Evolutionary conservation across 2,797 vertebrate genomes (phyloP).

Genomic region (Parauchenoglanis punctatus): DNA sequence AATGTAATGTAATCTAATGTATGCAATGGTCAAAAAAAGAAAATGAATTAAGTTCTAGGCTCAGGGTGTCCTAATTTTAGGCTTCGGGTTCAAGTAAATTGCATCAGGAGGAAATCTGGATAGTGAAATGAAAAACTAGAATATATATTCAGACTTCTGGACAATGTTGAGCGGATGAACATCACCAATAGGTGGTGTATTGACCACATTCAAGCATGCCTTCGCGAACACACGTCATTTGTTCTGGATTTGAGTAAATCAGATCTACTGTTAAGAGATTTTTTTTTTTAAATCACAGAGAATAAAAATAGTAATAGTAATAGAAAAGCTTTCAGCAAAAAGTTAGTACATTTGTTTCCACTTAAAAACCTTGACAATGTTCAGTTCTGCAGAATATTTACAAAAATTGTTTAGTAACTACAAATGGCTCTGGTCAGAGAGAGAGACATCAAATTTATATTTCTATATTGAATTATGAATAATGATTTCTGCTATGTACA

Average conservation of each 20-base stretch:
- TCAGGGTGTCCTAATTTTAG: background rate
- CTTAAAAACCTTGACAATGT: constrained; percentile 64
- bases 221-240: background rate
- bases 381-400: constrained; percentile 70
- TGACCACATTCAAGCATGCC: no score
- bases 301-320: constrained; percentile 56
- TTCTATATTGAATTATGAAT: background rate
- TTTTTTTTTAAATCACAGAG: constrained; percentile 55
- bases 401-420: constrained; percentile 54
- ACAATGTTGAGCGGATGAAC: background rate
- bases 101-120: background rate
- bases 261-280: constrained; percentile 32
- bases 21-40: no score
- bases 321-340: constrained; percentile 47
- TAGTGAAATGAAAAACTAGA: background rate
- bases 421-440: constrained; percentile 26
- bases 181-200: background rate
- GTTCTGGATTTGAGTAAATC: constrained; percentile 20
- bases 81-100: background rate
- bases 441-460: background rate
- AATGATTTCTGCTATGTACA: no score
- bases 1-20: no score
- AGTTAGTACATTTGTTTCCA: constrained; percentile 67
- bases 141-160: background rate
- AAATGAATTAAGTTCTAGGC: background rate